Conservation (phyloP, 1,140 invertebrate genomes). For the Archegozetes longisetosus region DNA sequence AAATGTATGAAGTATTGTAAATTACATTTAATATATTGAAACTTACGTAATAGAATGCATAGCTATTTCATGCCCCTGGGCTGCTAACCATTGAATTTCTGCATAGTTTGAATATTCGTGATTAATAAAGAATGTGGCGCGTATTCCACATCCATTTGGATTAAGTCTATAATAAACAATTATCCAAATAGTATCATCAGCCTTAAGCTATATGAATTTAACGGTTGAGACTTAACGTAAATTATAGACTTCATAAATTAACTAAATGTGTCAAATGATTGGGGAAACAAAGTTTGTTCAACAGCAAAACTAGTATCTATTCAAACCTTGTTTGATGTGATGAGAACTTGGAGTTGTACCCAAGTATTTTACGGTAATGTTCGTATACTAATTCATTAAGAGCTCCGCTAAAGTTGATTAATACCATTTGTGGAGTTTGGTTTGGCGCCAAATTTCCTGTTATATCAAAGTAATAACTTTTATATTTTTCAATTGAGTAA, state of each 20-base stretch:
- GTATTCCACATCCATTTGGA: slow-evolving; percentile 37
- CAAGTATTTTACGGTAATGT: slow-evolving; percentile 16
- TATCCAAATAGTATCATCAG: no score
- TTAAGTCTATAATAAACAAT: slow-evolving; percentile 28
- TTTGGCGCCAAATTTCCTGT: slow-evolving; percentile 16
- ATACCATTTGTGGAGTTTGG: slow-evolving; percentile 23
- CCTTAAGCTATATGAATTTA: no score
- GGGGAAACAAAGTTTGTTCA: no score
- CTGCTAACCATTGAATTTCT: slow-evolving; percentile 34
- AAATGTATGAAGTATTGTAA: not conserved
- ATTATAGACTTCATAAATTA: no score
- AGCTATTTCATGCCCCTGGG: slow-evolving; percentile 36
- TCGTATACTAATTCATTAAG: slow-evolving; percentile 20
- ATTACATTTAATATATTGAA: not conserved
- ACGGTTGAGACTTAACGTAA: no score
- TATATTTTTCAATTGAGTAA: no score
- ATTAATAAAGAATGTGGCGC: slow-evolving; percentile 38
- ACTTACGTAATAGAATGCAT: slow-evolving; percentile 36
- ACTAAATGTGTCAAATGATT: no score
- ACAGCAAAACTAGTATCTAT: no score
- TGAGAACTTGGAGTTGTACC: slow-evolving; percentile 11
- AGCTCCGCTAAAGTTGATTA: slow-evolving; percentile 23
- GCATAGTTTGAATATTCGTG: slow-evolving; percentile 39
- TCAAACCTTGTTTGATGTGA: slow-evolving; percentile 11
- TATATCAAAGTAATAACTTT: not conserved